Evolutionary conservation across 2,113 vertebrate genomes (phyloP).

Genomic region (Saccopteryx leptura): DNA sequence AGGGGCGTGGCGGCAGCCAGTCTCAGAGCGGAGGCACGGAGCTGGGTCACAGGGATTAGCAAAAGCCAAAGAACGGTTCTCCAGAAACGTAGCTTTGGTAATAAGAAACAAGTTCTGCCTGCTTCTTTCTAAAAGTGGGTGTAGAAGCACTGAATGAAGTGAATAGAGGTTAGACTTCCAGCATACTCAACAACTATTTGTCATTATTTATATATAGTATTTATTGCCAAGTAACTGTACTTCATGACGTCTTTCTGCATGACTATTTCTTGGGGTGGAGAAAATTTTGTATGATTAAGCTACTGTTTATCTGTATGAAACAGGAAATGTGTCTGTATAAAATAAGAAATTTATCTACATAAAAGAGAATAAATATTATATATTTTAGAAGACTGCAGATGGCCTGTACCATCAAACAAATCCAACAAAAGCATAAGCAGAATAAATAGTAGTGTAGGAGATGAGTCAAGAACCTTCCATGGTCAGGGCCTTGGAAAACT

Average conservation of each 20-base stretch:
- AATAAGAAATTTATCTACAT: slow-evolving; percentile 38
- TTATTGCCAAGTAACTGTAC: slow-evolving; percentile 46
- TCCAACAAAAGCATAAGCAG: slow-evolving; percentile 1
- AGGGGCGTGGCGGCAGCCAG: background rate
- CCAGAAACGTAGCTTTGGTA: background rate
- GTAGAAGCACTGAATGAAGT: slow-evolving; percentile 36
- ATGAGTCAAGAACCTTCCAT: background rate
- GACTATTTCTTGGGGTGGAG: background rate
- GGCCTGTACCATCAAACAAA: background rate
- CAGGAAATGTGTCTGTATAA: slow-evolving; percentile 28
- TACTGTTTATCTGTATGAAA: slow-evolving; percentile 50
- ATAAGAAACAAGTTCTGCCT: background rate
- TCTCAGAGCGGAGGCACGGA: background rate
- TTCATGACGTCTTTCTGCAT: slow-evolving; percentile 45
- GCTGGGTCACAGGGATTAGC: background rate
- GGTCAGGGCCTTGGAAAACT: background rate
- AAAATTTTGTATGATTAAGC: slow-evolving; percentile 55
- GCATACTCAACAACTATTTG: slow-evolving; percentile 32
- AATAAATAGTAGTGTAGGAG: slow-evolving; percentile 29
- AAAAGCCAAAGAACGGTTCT: background rate
- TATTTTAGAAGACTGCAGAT: slow-evolving; percentile 49
- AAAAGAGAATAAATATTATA: background rate
- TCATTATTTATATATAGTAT: slow-evolving; percentile 60
- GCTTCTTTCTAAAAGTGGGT: background rate
- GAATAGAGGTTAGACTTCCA: background rate